Base-by-base conservation (phyloP, 2,113 vertebrate genomes). In the Aegithalos caudatus region DNA sequence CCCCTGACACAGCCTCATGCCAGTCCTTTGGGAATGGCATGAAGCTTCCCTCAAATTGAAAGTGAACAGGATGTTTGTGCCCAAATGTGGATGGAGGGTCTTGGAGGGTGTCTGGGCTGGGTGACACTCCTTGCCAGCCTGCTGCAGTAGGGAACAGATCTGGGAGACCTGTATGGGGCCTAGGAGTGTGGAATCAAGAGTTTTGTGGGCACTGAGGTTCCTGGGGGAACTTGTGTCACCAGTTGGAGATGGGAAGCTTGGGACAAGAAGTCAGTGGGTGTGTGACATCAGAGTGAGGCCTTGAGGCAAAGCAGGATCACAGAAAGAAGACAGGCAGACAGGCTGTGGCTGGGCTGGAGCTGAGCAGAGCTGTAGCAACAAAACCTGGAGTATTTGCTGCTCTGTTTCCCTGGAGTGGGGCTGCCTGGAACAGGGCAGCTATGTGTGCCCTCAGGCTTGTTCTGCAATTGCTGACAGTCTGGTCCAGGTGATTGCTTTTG, bases 351-450 rank as follows among this genome's bases (percentile, higher is more conserved):
- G 31, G n/a, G 28, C 48, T 64, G 10, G 42, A 42, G 25, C 29
- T n/a, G 42, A 79, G 48, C 69, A 74, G 66, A 72, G 73, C 64
- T 73, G 38, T 7, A 25, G 40, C 3, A 4, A 12, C 21, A 25
- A 57, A 71, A 53, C 38, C 33, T 44, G 47, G 24, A 87, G 9
- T 21, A 37, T 37, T 21, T 47, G 31, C 47, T 79, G 42, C 21
- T 0, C 0, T 19, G 24, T 54, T 62, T n/a, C 7, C 53, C 27
- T 3, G 2, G 28, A 60, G 35, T 7, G 35, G 44, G 28, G 10
- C 50, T 70, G 56, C 51, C 72, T 56, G 51, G 58, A 53, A 74
- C 8, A 40, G 7, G 19, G 28, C 12, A 72, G 31, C 28, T 53
- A 2, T 23, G 44, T 24, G 23, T 19, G 25, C 5, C n/a, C 33